Evolutionary conservation across 2,113 vertebrate species (phyloP).

Genomic region (Albula goreensis): DNA sequence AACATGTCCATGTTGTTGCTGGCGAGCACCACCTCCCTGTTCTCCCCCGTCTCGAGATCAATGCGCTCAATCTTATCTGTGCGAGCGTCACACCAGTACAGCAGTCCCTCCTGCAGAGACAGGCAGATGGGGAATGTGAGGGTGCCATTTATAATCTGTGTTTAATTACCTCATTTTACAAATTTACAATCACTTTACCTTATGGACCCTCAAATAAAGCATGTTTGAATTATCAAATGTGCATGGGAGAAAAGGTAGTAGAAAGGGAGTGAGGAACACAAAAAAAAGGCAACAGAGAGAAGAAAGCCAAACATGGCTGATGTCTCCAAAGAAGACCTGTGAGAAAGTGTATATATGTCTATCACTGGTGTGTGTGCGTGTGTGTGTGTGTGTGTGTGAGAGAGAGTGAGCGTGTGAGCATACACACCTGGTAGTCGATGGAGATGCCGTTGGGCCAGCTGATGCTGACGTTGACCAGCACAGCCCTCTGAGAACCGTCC

Average conservation of each 20-base stretch:
- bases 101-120: slow-evolving; percentile 76
- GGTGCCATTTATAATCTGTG: no score
- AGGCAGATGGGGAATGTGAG: background rate
- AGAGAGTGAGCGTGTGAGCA: background rate
- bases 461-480: slow-evolving; percentile 90
- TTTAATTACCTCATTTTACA: no score
- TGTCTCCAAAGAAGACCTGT: background rate
- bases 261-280: background rate
- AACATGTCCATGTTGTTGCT: slow-evolving; percentile 99
- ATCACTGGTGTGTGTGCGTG: background rate
- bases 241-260: background rate
- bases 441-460: slow-evolving; percentile 98
- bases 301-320: background rate
- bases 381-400: background rate
- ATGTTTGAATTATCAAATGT: no score
- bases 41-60: slow-evolving; percentile 88
- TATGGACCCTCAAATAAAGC: no score
- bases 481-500: slow-evolving; percentile 82
- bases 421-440: slow-evolving; percentile 86
- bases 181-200: no score
- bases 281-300: no score
- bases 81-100: slow-evolving; percentile 95
- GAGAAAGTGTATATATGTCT: background rate
- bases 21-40: slow-evolving; percentile 86
- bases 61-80: slow-evolving; percentile 94